Evolutionary conservation across 2,113 vertebrate genomes (phyloP).

Genomic region (Morone saxatilis): DNA sequence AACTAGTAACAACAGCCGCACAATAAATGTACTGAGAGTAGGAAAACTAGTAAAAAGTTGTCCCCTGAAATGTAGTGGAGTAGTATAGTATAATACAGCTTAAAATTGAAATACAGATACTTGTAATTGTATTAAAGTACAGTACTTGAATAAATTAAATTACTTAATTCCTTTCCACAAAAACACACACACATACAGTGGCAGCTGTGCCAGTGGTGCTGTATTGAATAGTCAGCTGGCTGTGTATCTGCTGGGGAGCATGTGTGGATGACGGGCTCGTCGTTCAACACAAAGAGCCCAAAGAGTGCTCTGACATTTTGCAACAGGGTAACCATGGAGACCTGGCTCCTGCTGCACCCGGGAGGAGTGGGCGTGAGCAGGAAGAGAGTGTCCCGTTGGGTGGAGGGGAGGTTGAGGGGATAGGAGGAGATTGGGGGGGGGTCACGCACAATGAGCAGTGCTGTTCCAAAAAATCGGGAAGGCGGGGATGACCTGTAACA

Average conservation of each 20-base stretch:
- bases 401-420: slow-evolving; percentile 8
- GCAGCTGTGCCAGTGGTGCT: slow-evolving; percentile 57
- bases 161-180: neutral
- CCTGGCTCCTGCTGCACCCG: slow-evolving; percentile 72
- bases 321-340: slow-evolving; percentile 78
- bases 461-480: slow-evolving; percentile 73
- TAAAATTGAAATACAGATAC: neutral
- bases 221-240: slow-evolving; percentile 50
- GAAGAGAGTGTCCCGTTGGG: slow-evolving; percentile 74
- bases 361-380: slow-evolving; percentile 77
- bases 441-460: slow-evolving; percentile 71
- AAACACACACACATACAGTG: slow-evolving; percentile 1
- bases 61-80: neutral
- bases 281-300: slow-evolving; percentile 76
- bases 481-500: slow-evolving; percentile 62
- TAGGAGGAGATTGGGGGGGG: neutral
- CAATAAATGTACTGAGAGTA: neutral
- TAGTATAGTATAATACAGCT: neutral
- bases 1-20: neutral
- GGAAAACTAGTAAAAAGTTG: too few species aligned
- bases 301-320: slow-evolving; percentile 81
- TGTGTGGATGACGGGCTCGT: slow-evolving; percentile 74
- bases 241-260: slow-evolving; percentile 61
- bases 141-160: neutral
- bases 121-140: neutral